Conservation (phyloP, 2,113 vertebrate genomes). For the Dromaius novaehollandiae region DNA sequence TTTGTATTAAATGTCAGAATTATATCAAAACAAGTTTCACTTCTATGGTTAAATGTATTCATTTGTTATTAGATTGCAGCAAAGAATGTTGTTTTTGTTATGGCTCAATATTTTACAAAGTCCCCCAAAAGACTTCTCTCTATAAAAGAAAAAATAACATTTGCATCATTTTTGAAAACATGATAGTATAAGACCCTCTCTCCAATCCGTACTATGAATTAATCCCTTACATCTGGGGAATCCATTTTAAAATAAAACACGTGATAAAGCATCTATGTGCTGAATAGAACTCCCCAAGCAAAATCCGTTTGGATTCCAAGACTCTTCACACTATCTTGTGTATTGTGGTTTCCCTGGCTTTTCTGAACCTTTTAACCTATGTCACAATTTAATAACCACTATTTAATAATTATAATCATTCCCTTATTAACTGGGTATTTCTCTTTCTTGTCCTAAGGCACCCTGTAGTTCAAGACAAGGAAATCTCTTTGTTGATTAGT, state of each 20-base stretch:
- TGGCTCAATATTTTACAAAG: neutral
- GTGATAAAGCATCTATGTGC: neutral
- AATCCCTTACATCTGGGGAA: neutral
- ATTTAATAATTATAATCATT: slow-evolving; percentile 79
- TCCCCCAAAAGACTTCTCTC: neutral
- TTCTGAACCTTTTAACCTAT: slow-evolving; percentile 67
- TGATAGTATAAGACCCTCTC: neutral
- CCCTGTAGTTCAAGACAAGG: slow-evolving; percentile 75
- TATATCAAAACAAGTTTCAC: neutral
- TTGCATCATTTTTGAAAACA: neutral
- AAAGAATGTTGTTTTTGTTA: neutral
- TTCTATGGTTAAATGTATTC: neutral
- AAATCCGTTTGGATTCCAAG: slow-evolving; percentile 26
- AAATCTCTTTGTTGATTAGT: slow-evolving; percentile 87
- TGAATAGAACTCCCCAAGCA: slow-evolving; percentile 8
- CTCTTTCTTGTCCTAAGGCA: slow-evolving; percentile 59
- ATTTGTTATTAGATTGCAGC: neutral
- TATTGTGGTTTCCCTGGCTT: slow-evolving; percentile 29
- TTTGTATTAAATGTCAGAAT: neutral
- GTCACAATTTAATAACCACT: slow-evolving; percentile 71
- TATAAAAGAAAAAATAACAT: neutral
- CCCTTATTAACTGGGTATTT: slow-evolving; percentile 73
- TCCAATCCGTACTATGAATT: neutral
- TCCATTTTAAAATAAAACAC: neutral
- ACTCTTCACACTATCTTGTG: neutral